Conservation (phyloP, 2,888 invertebrate genomes). For the Lithophane socia region DNA sequence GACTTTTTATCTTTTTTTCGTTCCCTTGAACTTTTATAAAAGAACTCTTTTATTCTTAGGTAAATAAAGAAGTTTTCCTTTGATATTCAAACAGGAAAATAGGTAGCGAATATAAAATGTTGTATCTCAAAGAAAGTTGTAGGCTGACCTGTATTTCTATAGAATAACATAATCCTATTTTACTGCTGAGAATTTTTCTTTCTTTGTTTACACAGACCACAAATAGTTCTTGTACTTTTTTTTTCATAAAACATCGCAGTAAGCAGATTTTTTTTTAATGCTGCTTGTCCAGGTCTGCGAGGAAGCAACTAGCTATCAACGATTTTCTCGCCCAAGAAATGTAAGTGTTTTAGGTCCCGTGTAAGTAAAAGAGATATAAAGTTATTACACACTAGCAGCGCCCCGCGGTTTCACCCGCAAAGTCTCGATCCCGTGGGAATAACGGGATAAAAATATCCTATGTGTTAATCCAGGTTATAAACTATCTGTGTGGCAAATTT, state of each 20-base stretch:
- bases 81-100: slow-evolving; percentile 59
- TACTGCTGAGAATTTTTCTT: background rate
- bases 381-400: too few species aligned
- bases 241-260: background rate
- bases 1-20: slow-evolving; percentile 10
- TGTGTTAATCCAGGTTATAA: too few species aligned
- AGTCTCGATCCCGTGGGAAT: too few species aligned
- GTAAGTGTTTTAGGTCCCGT: too few species aligned
- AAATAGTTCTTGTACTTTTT: background rate
- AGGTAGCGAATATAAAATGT: slow-evolving; percentile 58
- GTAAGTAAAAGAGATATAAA: too few species aligned
- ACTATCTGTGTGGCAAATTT: too few species aligned
- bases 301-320: too few species aligned
- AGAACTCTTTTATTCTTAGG: slow-evolving; percentile 50
- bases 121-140: slow-evolving; percentile 40
- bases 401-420: too few species aligned
- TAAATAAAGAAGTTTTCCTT: slow-evolving; percentile 55
- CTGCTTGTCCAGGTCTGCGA: background rate
- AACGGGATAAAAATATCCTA: too few species aligned
- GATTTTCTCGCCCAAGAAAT: too few species aligned
- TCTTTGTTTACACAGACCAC: background rate
- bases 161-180: slow-evolving; percentile 20
- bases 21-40: slow-evolving; percentile 40
- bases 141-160: slow-evolving; percentile 38
- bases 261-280: background rate